Evolutionary conservation across 2,113 vertebrate genomes (phyloP).

Genomic region (Poicephalus gulielmi): DNA sequence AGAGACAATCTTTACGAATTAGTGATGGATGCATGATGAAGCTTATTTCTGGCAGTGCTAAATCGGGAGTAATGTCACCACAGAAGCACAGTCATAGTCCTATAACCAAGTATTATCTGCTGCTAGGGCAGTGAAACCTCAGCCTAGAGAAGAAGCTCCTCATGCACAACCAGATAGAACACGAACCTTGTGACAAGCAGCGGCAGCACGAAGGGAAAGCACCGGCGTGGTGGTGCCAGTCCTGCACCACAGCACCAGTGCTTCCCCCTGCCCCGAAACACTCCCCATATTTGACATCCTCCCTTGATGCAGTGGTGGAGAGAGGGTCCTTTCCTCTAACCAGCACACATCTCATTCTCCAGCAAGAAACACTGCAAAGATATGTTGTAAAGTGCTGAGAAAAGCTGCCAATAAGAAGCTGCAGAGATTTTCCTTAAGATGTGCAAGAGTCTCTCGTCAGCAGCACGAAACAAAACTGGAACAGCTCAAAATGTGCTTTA

Average conservation of each 20-base stretch:
- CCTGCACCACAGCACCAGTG: neutral
- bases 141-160: neutral
- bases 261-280: neutral
- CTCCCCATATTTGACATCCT: neutral
- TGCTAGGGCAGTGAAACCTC: neutral
- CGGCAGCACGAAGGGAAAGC: neutral
- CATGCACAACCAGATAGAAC: neutral
- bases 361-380: neutral
- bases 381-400: fast-evolving
- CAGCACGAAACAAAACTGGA: neutral
- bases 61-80: neutral
- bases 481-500: neutral
- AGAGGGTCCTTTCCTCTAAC: neutral
- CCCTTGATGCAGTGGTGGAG: neutral
- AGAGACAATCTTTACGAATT: neutral
- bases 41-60: neutral
- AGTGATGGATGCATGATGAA: neutral
- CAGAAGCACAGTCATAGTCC: neutral
- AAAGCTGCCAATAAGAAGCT: neutral
- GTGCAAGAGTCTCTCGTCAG: neutral
- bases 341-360: neutral
- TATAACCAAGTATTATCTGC: neutral
- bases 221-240: neutral
- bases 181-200: neutral
- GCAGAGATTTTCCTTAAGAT: neutral